A percentile compares a stretch with the other conserved stretches of the same genome.
Conservation (phyloP, 2,888 invertebrate genomes). For the Venusia cambrica region DNA sequence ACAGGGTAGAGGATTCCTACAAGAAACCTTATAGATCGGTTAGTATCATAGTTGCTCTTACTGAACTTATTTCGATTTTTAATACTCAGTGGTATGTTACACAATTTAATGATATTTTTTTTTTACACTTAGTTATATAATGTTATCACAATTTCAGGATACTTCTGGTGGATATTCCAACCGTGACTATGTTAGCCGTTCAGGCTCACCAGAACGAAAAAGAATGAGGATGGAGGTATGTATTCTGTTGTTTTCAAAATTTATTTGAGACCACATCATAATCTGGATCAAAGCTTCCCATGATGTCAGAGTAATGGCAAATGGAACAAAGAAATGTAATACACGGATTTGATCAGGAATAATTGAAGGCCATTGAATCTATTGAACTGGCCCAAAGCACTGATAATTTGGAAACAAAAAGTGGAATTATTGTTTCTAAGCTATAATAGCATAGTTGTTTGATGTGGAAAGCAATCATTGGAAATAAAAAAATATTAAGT, state of each 20-base stretch:
- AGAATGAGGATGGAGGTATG: conserved; percentile 83
- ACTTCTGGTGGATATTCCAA: conserved; percentile 71
- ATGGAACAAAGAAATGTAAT: conserved; percentile 12
- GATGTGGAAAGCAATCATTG: conserved; percentile 6
- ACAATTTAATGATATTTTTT: background rate
- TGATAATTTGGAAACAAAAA: conserved; percentile 11
- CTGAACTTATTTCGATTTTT: background rate
- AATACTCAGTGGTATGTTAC: background rate
- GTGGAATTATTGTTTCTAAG: conserved; percentile 6
- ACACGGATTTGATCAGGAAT: conserved; percentile 11
- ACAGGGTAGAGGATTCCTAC: conserved; percentile 70
- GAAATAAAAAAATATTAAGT: conserved; percentile 10
- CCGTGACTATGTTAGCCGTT: conserved; percentile 77
- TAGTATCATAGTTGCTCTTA: too few relatives aligned
- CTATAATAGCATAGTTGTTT: conserved; percentile 6
- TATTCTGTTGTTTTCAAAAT: conserved; percentile 28
- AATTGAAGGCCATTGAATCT: conserved; percentile 12
- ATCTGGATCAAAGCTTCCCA: conserved; percentile 12
- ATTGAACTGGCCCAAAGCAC: conserved; percentile 9
- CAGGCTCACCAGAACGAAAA: conserved; percentile 84
- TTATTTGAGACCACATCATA: conserved; percentile 2
- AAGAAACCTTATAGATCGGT: conserved; percentile 74
- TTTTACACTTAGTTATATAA: background rate
- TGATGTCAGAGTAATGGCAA: conserved; percentile 6
- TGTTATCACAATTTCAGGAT: conserved; percentile 49